Evolutionary conservation across 2,113 vertebrate genomes (phyloP).

Genomic region (Bettongia penicillata): DNA sequence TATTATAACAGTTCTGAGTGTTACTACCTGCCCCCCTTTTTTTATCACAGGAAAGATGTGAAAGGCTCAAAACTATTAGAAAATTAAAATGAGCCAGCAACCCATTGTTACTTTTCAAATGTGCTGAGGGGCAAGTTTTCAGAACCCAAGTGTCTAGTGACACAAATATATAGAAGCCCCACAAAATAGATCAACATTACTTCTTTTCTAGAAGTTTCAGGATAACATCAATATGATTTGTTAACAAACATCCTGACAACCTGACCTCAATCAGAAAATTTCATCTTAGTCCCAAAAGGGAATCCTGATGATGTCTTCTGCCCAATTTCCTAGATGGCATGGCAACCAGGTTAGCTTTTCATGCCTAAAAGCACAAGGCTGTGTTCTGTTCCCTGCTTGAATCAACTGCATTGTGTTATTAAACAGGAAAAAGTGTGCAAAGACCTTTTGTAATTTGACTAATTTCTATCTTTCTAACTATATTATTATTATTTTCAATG

Average conservation of each 20-base stretch:
- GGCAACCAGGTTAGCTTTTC: neutral
- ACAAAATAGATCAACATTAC: neutral
- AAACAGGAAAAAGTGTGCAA: conserved; percentile 28
- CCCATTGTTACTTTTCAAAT: neutral
- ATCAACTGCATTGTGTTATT: conserved; percentile 6
- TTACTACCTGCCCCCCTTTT: neutral
- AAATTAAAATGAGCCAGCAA: neutral
- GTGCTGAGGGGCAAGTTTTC: neutral
- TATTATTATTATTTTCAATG: neutral
- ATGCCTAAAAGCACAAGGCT: neutral
- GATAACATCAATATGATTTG: neutral
- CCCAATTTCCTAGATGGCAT: neutral
- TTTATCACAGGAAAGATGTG: neutral
- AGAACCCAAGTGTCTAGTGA: neutral
- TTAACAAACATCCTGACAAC: neutral
- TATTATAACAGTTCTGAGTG: neutral
- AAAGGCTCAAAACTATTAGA: neutral
- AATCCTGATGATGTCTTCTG: neutral
- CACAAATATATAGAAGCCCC: neutral
- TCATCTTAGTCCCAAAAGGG: neutral
- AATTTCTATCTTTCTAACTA: neutral
- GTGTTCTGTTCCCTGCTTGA: neutral
- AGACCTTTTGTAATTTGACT: too few species aligned
- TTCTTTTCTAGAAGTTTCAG: neutral
- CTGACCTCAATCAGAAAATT: neutral